Evolutionary conservation across 2,113 vertebrate species (phyloP).

Genomic region (Salvelinus namaycush): DNA sequence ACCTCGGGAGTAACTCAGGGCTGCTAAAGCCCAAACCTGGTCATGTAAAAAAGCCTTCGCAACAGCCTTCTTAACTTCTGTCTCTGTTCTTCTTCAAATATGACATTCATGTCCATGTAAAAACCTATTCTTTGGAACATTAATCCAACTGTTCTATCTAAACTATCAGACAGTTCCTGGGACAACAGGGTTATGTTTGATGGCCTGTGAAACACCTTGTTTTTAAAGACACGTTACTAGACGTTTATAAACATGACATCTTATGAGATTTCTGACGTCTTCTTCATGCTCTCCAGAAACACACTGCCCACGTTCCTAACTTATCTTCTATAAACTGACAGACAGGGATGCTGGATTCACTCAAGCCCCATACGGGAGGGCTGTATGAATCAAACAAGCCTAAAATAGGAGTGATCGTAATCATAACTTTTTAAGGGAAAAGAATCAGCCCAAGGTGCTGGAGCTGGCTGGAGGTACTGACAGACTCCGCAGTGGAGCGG

Average conservation of each 20-base stretch:
- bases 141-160: neutral
- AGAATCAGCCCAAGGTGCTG: neutral
- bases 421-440: neutral
- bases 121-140: neutral
- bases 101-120: neutral
- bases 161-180: neutral
- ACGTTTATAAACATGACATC: neutral
- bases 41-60: neutral
- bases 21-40: slow-evolving; percentile 9
- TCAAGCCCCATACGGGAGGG: neutral
- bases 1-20: too few relatives aligned
- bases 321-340: neutral
- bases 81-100: neutral
- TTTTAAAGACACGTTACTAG: neutral
- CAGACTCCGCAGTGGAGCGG: too few relatives aligned
- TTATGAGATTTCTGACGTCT: neutral
- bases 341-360: neutral
- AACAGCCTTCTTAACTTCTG: neutral
- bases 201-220: neutral
- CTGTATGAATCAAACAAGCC: neutral
- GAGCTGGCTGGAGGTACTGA: neutral
- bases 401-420: neutral
- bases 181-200: neutral
- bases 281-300: neutral
- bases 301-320: neutral